A percentile compares a stretch with the other conserved stretches of the same genome.
These are phyloP conservation scores for Anoplophora glabripennis DNA, from an alignment of 1,140 invertebrate genomes.

Conservation along the genomic window DNA sequence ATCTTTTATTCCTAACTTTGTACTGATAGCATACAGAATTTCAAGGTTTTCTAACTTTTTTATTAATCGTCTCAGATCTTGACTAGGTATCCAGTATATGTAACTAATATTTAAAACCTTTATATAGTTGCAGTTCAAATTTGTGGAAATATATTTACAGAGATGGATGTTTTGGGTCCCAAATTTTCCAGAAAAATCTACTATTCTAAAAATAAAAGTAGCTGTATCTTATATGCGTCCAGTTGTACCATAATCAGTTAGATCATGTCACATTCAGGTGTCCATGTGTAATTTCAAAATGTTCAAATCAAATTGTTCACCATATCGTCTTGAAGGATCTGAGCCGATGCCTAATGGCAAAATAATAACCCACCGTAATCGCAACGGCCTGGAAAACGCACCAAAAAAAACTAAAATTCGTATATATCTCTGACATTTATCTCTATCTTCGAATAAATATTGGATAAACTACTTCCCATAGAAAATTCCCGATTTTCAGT, in stretches of 20 bases:
- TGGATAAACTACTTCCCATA: too few relatives aligned
- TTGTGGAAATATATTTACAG: slow-evolving; percentile 5
- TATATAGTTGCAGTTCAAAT: slow-evolving; percentile 9
- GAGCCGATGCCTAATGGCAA: background rate
- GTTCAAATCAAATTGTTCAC: background rate
- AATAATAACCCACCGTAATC: background rate
- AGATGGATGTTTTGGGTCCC: slow-evolving; percentile 2
- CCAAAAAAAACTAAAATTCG: background rate
- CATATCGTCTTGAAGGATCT: background rate
- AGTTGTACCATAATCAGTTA: background rate
- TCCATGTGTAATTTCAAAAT: background rate
- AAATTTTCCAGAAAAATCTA: slow-evolving; percentile 11
- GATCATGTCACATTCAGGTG: background rate
- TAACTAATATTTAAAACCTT: slow-evolving; percentile 25
- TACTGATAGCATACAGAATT: slow-evolving; percentile 25
- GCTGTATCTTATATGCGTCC: background rate
- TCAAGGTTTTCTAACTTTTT: slow-evolving; percentile 16
- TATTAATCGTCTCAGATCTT: slow-evolving; percentile 21
- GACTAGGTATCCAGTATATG: slow-evolving; percentile 22
- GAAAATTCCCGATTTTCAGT: too few relatives aligned
- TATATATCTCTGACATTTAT: too few relatives aligned
- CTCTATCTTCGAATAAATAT: too few relatives aligned
- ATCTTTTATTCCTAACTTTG: slow-evolving; percentile 24
- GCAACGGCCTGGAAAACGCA: background rate
- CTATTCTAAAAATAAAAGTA: background rate